Percentiles rank a stretch among this genome's conserved stretches.
Conservation (phyloP, 2,888 invertebrate genomes). For the Carpatolechia fugitivella region DNA sequence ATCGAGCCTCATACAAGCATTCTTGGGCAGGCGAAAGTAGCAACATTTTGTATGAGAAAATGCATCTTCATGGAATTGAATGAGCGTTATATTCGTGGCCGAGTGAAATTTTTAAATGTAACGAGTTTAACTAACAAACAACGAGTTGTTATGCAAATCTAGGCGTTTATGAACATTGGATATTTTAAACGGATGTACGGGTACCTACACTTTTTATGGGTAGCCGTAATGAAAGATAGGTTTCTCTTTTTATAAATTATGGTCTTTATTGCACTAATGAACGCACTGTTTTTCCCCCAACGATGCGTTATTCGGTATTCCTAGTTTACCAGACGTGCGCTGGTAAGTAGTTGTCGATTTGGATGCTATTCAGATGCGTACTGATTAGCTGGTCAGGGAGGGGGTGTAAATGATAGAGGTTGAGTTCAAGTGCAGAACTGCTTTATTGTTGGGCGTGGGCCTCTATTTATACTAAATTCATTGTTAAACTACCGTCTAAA, state of each 20-base stretch:
- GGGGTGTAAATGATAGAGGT: neutral
- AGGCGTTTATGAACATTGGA: constrained; percentile 5
- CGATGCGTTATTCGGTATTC: neutral
- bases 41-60: constrained; percentile 61
- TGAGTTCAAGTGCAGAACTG: too few relatives aligned
- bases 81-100: constrained; percentile 29
- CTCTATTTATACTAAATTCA: too few relatives aligned
- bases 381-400: too few relatives aligned
- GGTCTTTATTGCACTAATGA: neutral
- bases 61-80: constrained; percentile 52
- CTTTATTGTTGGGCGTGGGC: too few relatives aligned
- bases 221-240: neutral
- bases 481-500: too few relatives aligned
- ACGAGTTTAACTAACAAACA: constrained; percentile 16
- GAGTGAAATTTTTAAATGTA: constrained; percentile 32
- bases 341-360: too few relatives aligned
- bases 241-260: constrained; percentile 4
- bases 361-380: too few relatives aligned
- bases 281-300: neutral
- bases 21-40: constrained; percentile 61
- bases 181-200: constrained; percentile 10
- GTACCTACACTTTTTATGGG: neutral
- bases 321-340: too few relatives aligned
- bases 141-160: constrained; percentile 16
- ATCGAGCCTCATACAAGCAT: constrained; percentile 41